Evolutionary conservation across 1,140 invertebrate species (phyloP).

Genomic region (Maniola jurtina): DNA sequence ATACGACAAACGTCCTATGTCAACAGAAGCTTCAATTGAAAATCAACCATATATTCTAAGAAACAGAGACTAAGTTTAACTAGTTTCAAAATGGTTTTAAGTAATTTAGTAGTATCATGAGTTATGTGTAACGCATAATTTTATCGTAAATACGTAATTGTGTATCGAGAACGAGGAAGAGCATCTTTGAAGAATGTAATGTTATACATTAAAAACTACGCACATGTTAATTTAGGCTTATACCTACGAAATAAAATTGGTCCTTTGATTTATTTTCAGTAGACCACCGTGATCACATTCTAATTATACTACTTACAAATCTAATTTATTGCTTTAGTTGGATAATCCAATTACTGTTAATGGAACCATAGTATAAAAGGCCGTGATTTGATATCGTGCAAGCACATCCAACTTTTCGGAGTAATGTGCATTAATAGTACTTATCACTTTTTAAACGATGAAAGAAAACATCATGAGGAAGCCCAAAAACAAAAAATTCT

Average conservation of each 20-base stretch:
- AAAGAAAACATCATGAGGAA: no score
- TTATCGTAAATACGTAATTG: conserved; percentile 70
- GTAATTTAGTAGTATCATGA: conserved; percentile 24
- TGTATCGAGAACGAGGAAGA: conserved; percentile 48
- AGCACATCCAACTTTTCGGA: no score
- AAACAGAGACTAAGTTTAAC: conserved; percentile 24
- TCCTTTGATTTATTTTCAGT: conserved; percentile 33
- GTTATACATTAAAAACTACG: conserved; percentile 45
- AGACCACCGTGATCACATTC: conserved; percentile 10
- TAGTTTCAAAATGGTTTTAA: conserved; percentile 4
- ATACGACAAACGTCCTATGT: conserved; percentile 30
- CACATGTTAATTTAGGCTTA: conserved; percentile 38
- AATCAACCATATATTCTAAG: conserved; percentile 20
- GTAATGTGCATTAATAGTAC: no score
- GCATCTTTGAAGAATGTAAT: conserved; percentile 53
- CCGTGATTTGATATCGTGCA: no score
- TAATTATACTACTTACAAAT: neutral
- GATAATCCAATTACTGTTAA: no score
- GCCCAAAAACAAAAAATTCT: no score
- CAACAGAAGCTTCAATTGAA: conserved; percentile 4
- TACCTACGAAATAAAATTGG: conserved; percentile 22
- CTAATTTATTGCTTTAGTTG: no score
- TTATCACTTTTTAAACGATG: no score
- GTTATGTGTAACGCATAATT: conserved; percentile 59
- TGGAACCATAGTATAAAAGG: no score